Base-by-base conservation (phyloP, 2,888 invertebrate species). In the Abscondita cerata region DNA sequence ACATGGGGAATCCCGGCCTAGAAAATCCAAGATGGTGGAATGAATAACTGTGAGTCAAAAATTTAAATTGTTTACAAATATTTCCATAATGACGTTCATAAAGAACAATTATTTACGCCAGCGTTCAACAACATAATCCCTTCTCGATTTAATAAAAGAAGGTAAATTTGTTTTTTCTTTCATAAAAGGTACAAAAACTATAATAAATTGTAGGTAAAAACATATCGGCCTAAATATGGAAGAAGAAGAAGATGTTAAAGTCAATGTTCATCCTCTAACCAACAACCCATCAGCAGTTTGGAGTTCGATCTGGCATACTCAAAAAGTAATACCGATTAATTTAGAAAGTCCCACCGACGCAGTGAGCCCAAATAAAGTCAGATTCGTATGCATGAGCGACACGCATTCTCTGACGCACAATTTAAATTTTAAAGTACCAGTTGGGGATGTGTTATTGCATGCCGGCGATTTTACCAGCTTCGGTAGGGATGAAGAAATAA, bases 301-400 rank as follows among this genome's bases (percentile, higher is more conserved):
- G 91, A 83, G 83, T 69, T 86, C 89, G 76, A 81, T 92, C 52
- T 85, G 86, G 54, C 83, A 85, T 70, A 79, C 80, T 0, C 89
- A 91, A 74, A 88, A 87, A 72, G 84, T 90, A 15, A 85, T 89
- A 47, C 87, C 86, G 78, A 84, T 90, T 18, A 86, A 85, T 53
- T 85, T 86, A 59, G 87, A 86, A 72, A 80, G 83, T 9, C 88
- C 89, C 0, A 58, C 82, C 56, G 76, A 82, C 38, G 81, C 83
- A 3, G 84, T 86, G n/a, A 82, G 85, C 6, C 74, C 79, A 13
- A 84, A 88, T 71, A 89, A 89, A 81, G 83, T 91, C 2, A 83
- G 92, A 50, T 86, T 94, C 70, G 93, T 94, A 3, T 93, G 93
- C 76, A 91, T 94, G 87, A 92, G 92, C 64, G 93, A 94, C 74